These are phyloP conservation scores for Brachionus manjavacas DNA, from an alignment of 1,140 invertebrate genomes.

Conservation along the genomic window DNA sequence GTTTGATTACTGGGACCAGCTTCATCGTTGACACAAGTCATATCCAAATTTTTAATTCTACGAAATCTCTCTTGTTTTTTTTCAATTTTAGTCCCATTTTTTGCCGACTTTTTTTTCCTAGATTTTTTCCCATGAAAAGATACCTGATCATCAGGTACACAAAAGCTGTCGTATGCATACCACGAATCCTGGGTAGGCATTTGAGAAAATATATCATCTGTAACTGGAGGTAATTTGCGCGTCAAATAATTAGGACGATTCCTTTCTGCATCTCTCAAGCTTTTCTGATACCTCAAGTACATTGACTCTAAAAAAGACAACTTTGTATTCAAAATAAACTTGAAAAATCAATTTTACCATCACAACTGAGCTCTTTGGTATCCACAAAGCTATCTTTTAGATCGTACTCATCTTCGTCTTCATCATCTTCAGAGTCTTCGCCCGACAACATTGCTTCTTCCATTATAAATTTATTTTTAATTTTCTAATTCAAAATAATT, in stretches of 20 bases:
- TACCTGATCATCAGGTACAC: conserved; percentile 27
- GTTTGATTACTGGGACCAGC: background rate
- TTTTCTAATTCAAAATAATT: background rate
- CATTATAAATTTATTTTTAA: conserved; percentile 14
- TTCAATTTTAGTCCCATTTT: background rate
- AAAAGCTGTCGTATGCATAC: conserved; percentile 33
- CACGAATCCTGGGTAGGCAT: background rate
- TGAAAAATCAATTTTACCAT: conserved; percentile 1
- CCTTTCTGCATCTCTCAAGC: background rate
- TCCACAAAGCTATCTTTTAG: conserved; percentile 36
- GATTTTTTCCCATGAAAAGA: background rate
- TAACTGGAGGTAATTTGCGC: background rate
- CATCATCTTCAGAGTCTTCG: conserved; percentile 16
- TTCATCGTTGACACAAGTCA: background rate
- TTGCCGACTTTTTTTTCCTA: conserved; percentile 7
- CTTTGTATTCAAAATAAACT: background rate
- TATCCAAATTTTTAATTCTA: conserved; percentile 29
- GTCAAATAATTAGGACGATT: background rate
- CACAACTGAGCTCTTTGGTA: background rate
- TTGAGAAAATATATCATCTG: conserved; percentile 40
- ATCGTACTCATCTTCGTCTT: conserved; percentile 38
- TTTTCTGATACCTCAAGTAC: background rate
- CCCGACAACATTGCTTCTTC: conserved; percentile 7
- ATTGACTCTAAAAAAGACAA: background rate
- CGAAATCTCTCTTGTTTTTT: background rate